These are phyloP conservation scores for Platycercus adscitus DNA, from an alignment of 2,113 vertebrate species.

Conservation along the genomic window DNA sequence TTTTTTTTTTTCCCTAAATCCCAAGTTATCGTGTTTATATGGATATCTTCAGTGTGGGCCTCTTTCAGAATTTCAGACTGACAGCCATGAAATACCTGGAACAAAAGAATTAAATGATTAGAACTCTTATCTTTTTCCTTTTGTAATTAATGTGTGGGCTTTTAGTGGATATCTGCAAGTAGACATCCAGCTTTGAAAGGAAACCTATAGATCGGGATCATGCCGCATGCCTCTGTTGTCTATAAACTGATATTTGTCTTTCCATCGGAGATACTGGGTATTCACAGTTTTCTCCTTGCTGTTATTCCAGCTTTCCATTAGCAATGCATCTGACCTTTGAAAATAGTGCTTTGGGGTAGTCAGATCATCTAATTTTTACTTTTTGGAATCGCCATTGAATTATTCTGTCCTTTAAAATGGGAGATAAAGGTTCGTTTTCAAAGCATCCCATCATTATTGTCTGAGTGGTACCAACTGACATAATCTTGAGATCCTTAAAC, in stretches of 20 bases:
- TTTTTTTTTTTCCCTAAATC: neutral
- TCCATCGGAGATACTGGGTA: neutral
- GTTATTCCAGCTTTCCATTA: slow-evolving; percentile 22
- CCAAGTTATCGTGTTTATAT: neutral
- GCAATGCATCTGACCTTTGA: slow-evolving; percentile 1
- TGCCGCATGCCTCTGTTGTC: neutral
- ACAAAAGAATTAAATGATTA: slow-evolving; percentile 38
- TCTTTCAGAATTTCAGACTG: slow-evolving; percentile 54
- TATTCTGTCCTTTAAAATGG: neutral
- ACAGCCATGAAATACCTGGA: slow-evolving; percentile 35
- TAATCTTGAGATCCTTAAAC: neutral
- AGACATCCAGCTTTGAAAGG: slow-evolving; percentile 41
- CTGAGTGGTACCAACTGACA: neutral
- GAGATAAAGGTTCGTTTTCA: slow-evolving; percentile 31
- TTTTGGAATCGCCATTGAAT: neutral
- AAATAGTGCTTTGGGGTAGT: slow-evolving; percentile 29
- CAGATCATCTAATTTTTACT: slow-evolving; percentile 14
- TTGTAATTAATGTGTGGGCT: slow-evolving; percentile 60
- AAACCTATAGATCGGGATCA: neutral
- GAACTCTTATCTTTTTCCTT: slow-evolving; percentile 37
- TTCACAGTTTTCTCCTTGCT: neutral
- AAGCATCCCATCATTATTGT: neutral
- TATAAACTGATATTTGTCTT: slow-evolving; percentile 25
- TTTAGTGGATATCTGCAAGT: slow-evolving; percentile 39
- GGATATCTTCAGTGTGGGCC: neutral